Evolutionary conservation across 2,888 invertebrate genomes (phyloP).

Genomic region (Drosophila nr. perissopoda): DNA sequence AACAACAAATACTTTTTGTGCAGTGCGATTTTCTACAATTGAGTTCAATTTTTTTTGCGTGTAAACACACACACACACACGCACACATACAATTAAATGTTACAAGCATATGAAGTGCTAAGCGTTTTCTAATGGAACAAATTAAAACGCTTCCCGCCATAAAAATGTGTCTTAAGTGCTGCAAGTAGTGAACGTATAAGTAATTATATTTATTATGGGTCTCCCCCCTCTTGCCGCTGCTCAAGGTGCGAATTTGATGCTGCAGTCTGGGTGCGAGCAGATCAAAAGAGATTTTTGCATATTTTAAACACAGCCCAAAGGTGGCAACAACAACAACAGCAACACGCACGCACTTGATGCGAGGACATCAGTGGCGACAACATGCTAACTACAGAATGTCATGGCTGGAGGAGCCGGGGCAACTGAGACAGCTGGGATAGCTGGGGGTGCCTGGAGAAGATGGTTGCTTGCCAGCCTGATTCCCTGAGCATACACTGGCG

Average conservation of each 20-base stretch:
- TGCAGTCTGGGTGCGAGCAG: constrained; percentile 54
- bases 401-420: neutral
- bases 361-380: constrained; percentile 19
- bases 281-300: constrained; percentile 76
- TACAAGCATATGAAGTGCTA: constrained; percentile 47
- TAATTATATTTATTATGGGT: neutral
- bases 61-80: neutral
- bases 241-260: constrained; percentile 69
- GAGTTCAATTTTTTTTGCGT: neutral
- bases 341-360: neutral
- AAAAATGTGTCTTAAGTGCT: constrained; percentile 42
- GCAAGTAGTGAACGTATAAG: constrained; percentile 8
- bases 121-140: constrained; percentile 74
- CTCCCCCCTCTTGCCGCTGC: neutral
- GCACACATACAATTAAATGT: constrained; percentile 38
- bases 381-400: constrained; percentile 33
- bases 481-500: constrained; percentile 25
- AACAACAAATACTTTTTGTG: neutral
- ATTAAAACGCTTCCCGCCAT: constrained; percentile 59
- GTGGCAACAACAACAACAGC: constrained; percentile 22
- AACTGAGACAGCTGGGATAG: neutral
- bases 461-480: constrained; percentile 10
- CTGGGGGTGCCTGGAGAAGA: neutral
- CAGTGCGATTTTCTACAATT: neutral
- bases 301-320: constrained; percentile 39